A percentile compares a stretch with the other conserved stretches of the same genome.
These are phyloP conservation scores for Corythoichthys intestinalis DNA, from an alignment of 2,113 vertebrate species.

Conservation along the genomic window DNA sequence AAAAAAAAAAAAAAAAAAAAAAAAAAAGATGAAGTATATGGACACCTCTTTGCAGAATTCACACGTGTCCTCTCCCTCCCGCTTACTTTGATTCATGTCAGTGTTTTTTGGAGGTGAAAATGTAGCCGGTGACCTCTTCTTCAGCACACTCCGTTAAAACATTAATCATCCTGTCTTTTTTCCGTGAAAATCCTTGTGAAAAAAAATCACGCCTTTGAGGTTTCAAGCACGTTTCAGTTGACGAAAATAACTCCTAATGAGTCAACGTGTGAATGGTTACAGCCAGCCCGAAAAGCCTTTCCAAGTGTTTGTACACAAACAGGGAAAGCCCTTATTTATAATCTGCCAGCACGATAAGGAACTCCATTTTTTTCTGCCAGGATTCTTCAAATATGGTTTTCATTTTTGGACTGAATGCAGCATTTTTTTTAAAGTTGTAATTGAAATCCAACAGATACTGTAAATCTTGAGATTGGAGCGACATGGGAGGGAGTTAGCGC, in stretches of 20 bases:
- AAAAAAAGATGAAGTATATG: not conserved
- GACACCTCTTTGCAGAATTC: not conserved
- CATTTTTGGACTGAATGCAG: not conserved
- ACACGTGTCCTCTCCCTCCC: constrained; percentile 2
- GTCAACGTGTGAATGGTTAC: no score
- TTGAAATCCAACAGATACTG: constrained; percentile 42
- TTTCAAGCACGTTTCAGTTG: no score
- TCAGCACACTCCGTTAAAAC: no score
- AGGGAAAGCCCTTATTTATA: constrained; percentile 32
- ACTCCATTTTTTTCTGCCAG: constrained; percentile 13
- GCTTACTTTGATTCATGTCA: constrained; percentile 1
- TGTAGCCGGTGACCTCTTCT: no score
- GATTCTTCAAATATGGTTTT: not conserved
- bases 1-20: constrained; percentile 14
- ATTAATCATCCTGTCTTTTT: no score
- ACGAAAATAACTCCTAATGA: no score
- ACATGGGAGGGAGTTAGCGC: constrained; percentile 26
- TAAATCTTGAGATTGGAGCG: constrained; percentile 38
- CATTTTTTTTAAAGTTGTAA: constrained; percentile 12
- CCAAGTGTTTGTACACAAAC: constrained; percentile 30
- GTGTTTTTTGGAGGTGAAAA: not conserved
- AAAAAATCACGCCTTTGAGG: no score
- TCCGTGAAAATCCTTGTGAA: no score
- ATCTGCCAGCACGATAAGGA: constrained; percentile 32
- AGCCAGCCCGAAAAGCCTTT: not conserved